Evolutionary conservation across 2,113 vertebrate species (phyloP).

Genomic region (Herpetotheres cachinnans): DNA sequence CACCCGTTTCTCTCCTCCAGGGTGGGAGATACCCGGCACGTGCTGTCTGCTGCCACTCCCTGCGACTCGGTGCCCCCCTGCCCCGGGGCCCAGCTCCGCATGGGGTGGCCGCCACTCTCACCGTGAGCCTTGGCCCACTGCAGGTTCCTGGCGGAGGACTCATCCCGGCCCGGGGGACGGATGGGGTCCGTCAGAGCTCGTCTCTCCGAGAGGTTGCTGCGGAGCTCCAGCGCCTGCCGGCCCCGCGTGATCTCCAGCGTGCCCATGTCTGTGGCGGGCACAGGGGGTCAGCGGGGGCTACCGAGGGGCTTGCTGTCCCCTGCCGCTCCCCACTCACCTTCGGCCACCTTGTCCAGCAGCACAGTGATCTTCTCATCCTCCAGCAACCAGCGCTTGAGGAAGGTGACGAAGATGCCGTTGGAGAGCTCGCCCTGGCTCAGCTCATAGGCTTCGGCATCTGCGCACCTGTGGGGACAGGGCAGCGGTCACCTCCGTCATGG

Average conservation of each 20-base stretch:
- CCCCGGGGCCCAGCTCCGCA: background rate
- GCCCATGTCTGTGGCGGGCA: slow-evolving; percentile 81
- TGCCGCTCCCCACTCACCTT: slow-evolving; percentile 70
- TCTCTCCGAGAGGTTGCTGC: slow-evolving; percentile 86
- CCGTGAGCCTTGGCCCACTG: slow-evolving; percentile 87
- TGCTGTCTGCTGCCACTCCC: background rate
- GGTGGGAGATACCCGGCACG: background rate
- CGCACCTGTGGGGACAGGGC: slow-evolving; percentile 61
- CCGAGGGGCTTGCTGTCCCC: accelerated
- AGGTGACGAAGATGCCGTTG: slow-evolving; percentile 84
- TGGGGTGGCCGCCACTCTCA: background rate
- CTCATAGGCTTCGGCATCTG: slow-evolving; percentile 84
- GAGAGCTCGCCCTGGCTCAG: slow-evolving; percentile 78
- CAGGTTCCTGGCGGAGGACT: slow-evolving; percentile 80
- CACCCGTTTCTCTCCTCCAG: background rate
- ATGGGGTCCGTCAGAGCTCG: slow-evolving; percentile 81
- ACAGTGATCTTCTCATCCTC: slow-evolving; percentile 86
- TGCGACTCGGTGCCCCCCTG: accelerated
- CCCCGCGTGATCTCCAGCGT: slow-evolving; percentile 78
- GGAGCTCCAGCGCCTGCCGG: slow-evolving; percentile 85
- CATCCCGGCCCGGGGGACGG: slow-evolving; percentile 24
- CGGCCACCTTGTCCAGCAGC: slow-evolving; percentile 85
- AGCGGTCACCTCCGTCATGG: accelerated
- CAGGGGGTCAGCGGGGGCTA: background rate
- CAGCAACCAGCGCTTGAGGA: slow-evolving; percentile 82